Evolutionary conservation across 1,140 invertebrate genomes (phyloP).

Genomic region (Caerostris extrusa): DNA sequence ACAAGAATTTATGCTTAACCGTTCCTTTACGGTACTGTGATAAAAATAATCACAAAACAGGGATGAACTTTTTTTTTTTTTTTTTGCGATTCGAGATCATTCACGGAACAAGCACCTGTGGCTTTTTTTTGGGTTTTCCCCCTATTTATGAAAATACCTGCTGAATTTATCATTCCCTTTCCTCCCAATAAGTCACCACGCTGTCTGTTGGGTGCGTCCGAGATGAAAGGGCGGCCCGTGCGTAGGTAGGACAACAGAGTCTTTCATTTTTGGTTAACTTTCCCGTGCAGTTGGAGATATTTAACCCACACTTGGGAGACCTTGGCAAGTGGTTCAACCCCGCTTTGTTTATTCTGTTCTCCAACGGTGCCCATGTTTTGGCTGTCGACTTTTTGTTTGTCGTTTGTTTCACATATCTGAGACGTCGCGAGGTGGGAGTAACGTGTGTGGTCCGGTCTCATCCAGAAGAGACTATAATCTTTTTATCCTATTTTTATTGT

Average conservation of each 20-base stretch:
- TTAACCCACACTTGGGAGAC: background rate
- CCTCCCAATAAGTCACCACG: slow-evolving; percentile 22
- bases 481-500: too few species aligned
- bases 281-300: slow-evolving; percentile 21
- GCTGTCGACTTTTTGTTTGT: background rate
- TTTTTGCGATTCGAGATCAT: background rate
- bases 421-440: background rate
- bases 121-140: background rate
- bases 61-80: too few species aligned
- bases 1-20: too few species aligned
- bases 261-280: background rate
- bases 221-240: background rate
- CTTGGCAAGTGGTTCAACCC: slow-evolving; percentile 21
- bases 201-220: slow-evolving; percentile 30
- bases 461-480: background rate
- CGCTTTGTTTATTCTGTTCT: slow-evolving; percentile 41
- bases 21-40: too few species aligned
- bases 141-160: slow-evolving; percentile 5
- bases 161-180: background rate
- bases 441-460: slow-evolving; percentile 35
- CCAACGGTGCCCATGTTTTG: background rate
- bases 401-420: background rate
- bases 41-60: too few species aligned
- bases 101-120: background rate
- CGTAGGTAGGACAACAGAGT: slow-evolving; percentile 18